Base-by-base conservation (phyloP, 2,113 vertebrate genomes). In the Okapia johnstoni region DNA sequence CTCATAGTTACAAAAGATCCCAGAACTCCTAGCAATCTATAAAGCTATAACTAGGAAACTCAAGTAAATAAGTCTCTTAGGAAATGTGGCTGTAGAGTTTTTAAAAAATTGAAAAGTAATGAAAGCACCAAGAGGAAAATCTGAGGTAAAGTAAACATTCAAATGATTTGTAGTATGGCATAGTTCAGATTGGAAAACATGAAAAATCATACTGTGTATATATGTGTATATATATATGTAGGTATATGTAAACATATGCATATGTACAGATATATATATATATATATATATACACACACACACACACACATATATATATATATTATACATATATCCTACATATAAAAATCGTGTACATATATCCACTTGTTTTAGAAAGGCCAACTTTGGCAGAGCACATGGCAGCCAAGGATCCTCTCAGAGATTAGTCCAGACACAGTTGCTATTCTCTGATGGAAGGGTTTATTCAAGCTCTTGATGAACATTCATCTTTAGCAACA, bases 21-120 rank as follows among this genome's bases (percentile, higher is more conserved):
- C 30, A 97, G 95, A 98, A 96, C 0, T 2, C 40, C 60, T 66
- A 97, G 60, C 88, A 58, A 79, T 97, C 95, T 95, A 96, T 93
- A 98, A 98, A 98, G 88, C 95, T 97, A 95, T 88, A 98, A 98
- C 90, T 97, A 97, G 93, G 76, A 98, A 98, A 97, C 94, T 96
- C 89, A 97, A 94, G 94, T 43, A 97, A 98, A 85, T 97, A 98
- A 97, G 95, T 97, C 92, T 98, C 94, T 98, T 54, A 90, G 94
- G 85, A 88, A 97, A 93, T 94, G 52, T 96, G 46, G n/a, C 95
- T 96, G 33, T 26, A 97, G 95, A 98, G 95, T 95, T 77, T 60
- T 5, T n/a, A 30, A 87, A 63, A 91, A 58, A 46, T 0, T 46
- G 33, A 50, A 81, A 94, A 73, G 19, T 54, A 88, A 94, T 88